These are phyloP conservation scores for Solenodon paradoxus DNA, from an alignment of 2,113 vertebrate species.

Conservation along the genomic window DNA sequence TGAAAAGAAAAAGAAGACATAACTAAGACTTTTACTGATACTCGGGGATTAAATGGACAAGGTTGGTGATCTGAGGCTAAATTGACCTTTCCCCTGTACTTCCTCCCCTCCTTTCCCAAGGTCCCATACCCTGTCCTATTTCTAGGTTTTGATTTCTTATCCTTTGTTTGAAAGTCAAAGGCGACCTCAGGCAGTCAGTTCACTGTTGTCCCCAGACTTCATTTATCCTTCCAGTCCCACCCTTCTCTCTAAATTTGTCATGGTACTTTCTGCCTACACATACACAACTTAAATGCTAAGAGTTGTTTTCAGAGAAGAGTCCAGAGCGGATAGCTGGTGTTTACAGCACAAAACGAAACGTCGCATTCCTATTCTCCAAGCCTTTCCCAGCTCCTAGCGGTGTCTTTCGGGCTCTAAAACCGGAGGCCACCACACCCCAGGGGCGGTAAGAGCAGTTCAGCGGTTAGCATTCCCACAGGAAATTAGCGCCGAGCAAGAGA, in stretches of 20 bases:
- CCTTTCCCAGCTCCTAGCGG: not conserved
- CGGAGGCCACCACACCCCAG: not conserved
- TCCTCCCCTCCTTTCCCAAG: not conserved
- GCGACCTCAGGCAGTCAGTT: not conserved
- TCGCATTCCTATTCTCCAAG: not conserved
- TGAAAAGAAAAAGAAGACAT: not conserved
- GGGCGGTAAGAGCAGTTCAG: not conserved
- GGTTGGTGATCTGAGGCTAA: not conserved
- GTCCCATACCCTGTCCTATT: not conserved
- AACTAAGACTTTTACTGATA: not conserved
- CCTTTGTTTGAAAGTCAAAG: not conserved
- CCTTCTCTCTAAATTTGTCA: not conserved
- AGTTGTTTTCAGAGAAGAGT: not conserved
- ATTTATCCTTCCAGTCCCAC: not conserved
- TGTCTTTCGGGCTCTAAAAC: not conserved
- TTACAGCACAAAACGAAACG: not conserved
- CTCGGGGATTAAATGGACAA: not conserved
- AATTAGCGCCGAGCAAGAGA: not conserved
- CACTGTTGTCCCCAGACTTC: not conserved
- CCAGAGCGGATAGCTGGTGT: not conserved
- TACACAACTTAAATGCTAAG: not conserved
- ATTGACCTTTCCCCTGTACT: not conserved
- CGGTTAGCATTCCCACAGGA: not conserved
- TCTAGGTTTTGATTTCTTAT: not conserved
- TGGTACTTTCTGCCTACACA: not conserved